A percentile compares a stretch with the other conserved stretches of the same genome.
Evolutionary conservation across 2,113 vertebrate genomes (phyloP).

Genomic region (Pristiophorus japonicus): DNA sequence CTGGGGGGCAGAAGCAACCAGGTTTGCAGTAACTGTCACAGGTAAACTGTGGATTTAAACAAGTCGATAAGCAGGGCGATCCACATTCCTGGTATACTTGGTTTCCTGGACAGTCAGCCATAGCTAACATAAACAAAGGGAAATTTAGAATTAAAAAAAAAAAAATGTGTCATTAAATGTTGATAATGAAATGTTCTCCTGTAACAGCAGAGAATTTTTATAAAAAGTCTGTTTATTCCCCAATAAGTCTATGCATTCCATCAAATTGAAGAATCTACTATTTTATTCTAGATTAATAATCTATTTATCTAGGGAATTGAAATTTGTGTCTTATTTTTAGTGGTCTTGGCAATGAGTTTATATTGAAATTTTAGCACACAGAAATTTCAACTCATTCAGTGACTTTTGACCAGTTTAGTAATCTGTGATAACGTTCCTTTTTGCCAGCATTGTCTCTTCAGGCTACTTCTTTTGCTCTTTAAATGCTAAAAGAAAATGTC

Average conservation of each 20-base stretch:
- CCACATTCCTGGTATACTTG: conserved; percentile 65
- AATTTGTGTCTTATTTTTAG: not conserved
- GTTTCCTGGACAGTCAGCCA: conserved; percentile 58
- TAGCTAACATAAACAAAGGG: conserved; percentile 47
- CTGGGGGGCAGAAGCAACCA: conserved; percentile 69
- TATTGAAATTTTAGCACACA: not conserved
- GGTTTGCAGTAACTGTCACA: conserved; percentile 58
- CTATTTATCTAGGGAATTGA: not conserved
- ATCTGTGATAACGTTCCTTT: too few relatives aligned
- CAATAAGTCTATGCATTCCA: not conserved
- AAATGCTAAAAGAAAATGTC: too few relatives aligned
- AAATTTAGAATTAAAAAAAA: not conserved
- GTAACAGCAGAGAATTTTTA: not conserved
- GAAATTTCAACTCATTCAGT: too few relatives aligned
- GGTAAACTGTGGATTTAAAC: conserved; percentile 62
- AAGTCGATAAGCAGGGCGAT: conserved; percentile 56
- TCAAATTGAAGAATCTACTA: not conserved
- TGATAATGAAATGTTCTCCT: not conserved
- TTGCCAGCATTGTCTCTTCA: too few relatives aligned
- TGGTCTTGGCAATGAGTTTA: not conserved
- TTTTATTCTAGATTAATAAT: not conserved
- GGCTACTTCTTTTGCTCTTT: too few relatives aligned
- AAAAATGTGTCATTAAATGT: not conserved
- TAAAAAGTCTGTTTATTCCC: too few relatives aligned
- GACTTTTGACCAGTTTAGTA: too few relatives aligned